Conservation (phyloP, 2,888 invertebrate species). For the Platycheirus albimanus region DNA sequence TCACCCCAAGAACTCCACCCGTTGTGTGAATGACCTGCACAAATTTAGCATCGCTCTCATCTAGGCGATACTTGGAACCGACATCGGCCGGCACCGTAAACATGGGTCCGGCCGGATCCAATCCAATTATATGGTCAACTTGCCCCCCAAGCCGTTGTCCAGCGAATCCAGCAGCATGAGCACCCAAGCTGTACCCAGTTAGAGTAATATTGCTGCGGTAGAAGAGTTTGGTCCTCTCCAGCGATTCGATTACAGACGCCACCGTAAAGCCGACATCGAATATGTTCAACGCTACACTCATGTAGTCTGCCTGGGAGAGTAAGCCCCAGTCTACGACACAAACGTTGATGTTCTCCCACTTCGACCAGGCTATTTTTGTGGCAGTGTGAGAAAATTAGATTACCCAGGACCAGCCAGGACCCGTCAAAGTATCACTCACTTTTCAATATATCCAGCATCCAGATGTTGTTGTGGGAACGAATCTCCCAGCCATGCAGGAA, state of each 20-base stretch:
- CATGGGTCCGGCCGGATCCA: slow-evolving; percentile 82
- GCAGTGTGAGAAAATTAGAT: slow-evolving; percentile 61
- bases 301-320: slow-evolving; percentile 80
- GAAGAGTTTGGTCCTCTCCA: slow-evolving; percentile 78
- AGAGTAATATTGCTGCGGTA: slow-evolving; percentile 79
- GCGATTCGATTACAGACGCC: slow-evolving; percentile 79
- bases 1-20: slow-evolving; percentile 80
- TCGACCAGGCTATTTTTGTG: slow-evolving; percentile 79
- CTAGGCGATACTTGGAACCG: slow-evolving; percentile 79
- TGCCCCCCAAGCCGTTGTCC: slow-evolving; percentile 79
- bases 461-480: slow-evolving; percentile 79
- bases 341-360: slow-evolving; percentile 79
- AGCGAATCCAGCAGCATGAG: slow-evolving; percentile 81
- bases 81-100: slow-evolving; percentile 81
- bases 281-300: slow-evolving; percentile 80
- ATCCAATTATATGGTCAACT: slow-evolving; percentile 81
- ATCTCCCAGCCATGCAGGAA: slow-evolving; percentile 82
- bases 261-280: slow-evolving; percentile 82
- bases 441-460: slow-evolving; percentile 79
- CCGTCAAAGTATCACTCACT: slow-evolving; percentile 76
- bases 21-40: slow-evolving; percentile 82
- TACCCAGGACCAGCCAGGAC: too few relatives aligned
- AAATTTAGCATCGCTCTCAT: slow-evolving; percentile 79
- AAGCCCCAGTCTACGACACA: slow-evolving; percentile 82
- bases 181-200: slow-evolving; percentile 81